Conservation (phyloP, 1,140 invertebrate species). For the Drosophila navojoa region DNA sequence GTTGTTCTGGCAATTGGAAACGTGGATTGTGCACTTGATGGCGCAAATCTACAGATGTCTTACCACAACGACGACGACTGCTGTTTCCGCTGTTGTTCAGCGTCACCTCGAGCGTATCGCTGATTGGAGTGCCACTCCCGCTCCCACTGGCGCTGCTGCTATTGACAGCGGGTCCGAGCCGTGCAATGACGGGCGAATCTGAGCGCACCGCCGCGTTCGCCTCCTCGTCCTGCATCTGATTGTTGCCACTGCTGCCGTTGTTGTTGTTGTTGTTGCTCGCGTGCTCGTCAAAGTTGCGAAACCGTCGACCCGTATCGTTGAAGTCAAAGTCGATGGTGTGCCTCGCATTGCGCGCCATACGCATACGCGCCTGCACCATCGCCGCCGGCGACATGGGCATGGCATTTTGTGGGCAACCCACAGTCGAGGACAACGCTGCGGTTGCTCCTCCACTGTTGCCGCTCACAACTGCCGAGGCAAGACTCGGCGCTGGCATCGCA, state of each 20-base stretch:
- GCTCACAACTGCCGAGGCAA: constrained; percentile 42
- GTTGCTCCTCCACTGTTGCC: constrained; percentile 3
- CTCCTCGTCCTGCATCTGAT: constrained; percentile 83
- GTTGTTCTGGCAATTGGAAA: constrained; percentile 88
- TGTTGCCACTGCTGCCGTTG: constrained; percentile 52
- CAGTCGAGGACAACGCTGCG: constrained; percentile 41
- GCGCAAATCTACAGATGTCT: constrained; percentile 85
- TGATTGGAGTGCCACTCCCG: constrained; percentile 6
- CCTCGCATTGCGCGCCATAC: constrained; percentile 77
- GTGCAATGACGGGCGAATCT: constrained; percentile 78
- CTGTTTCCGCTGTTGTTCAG: constrained; percentile 32
- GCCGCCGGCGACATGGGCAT: constrained; percentile 71
- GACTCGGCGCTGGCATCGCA: constrained; percentile 65
- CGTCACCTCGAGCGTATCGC: constrained; percentile 52
- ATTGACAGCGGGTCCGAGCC: constrained; percentile 65
- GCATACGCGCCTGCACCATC: constrained; percentile 78
- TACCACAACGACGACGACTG: constrained; percentile 79
- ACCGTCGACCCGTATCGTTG: constrained; percentile 64
- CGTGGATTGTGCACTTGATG: constrained; percentile 89
- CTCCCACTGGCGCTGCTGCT: constrained; percentile 22
- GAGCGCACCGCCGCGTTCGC: constrained; percentile 52
- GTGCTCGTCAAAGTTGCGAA: constrained; percentile 87
- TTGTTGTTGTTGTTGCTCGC: constrained; percentile 84
- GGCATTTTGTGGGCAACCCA: constrained; percentile 25
- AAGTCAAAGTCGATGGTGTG: constrained; percentile 77